Base-by-base conservation (phyloP, 1,140 invertebrate genomes). In the Protaetia brevitarsis region DNA sequence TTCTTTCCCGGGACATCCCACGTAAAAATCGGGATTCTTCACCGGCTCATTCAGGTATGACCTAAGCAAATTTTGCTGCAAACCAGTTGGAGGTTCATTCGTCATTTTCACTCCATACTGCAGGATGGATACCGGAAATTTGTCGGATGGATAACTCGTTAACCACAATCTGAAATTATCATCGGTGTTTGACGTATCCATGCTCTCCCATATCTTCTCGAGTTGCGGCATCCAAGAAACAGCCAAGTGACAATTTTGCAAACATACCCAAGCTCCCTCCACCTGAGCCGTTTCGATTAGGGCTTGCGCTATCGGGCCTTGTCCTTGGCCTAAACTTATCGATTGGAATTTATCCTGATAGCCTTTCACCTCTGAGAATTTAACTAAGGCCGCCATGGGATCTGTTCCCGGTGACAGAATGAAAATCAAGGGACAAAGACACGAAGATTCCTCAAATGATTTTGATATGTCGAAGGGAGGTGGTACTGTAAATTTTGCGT, bases 31-130 rank as follows among this genome's bases (percentile, higher is more conserved):
- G 0, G 87, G 83, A 76, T 91, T 86, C 68, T 87, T 89, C 8
- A 89, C 81, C 0, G 89, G 89, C 76, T 96, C 92, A 1, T 87
- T 89, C 63, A 87, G 84, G 78, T 94, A 97, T 0, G 92, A 94
- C 64, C 87, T 83, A 64, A 91, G 81, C 30, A 98, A 83, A 81
- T 96, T 97, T 73, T 93, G 89, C 72, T 92, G 86, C 8, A 97
- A 80, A 0, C 94, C 93, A 29, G 88, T 92, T 0, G 95, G 95
- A 0, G 93, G 89, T 78, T 98, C 95, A 72, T 96, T 96, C 0
- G 94, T 96, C 89, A 97, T 96, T 82, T 97, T 97, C 0, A 97
- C 88, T 16, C 92, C 90, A 62, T 93, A 91, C 79, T 97, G 93
- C 13, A 97, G 79, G 5, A 97, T 84, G 0, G 91, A 87, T 2